A percentile compares a stretch with the other conserved stretches of the same genome.
phyloP scores from a whole-genome alignment of 2,797 vertebrate genomes.

The Podarcis lilfordi region DNA sequence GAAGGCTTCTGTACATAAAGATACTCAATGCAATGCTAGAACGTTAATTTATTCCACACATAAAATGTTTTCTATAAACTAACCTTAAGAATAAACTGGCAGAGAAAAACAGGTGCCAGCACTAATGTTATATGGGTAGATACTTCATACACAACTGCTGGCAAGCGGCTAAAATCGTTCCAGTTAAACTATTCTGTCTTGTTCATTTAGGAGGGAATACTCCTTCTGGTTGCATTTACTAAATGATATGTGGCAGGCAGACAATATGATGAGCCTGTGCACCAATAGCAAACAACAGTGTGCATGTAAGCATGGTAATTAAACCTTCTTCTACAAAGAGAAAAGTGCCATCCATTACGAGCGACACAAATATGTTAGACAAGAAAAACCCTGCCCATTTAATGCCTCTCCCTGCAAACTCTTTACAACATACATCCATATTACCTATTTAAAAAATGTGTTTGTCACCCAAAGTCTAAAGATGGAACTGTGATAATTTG shows the following conservation, averaged over 20 bases:
- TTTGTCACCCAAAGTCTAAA: neutral
- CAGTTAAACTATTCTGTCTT: conserved; percentile 3
- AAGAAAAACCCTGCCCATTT: neutral
- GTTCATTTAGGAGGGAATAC: neutral
- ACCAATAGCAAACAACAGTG: neutral
- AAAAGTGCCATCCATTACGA: neutral
- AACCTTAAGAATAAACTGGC: neutral
- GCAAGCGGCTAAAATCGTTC: neutral
- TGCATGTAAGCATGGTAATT: neutral
- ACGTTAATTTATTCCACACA: neutral
- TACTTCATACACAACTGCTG: neutral
- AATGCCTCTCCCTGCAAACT: neutral
- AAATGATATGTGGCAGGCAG: neutral
- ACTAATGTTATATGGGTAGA: neutral
- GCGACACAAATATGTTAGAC: neutral
- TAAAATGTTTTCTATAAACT: neutral
- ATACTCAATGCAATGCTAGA: too few relatives aligned
- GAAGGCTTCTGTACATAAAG: neutral
- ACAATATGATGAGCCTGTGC: neutral
- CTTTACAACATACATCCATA: neutral
- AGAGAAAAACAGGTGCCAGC: neutral
- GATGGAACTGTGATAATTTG: neutral
- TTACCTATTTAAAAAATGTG: neutral
- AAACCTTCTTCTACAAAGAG: accelerated
- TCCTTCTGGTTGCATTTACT: neutral